These are phyloP conservation scores for Oscheius sp. DNA, from an alignment of 2,888 invertebrate species.

Conservation along the genomic window DNA sequence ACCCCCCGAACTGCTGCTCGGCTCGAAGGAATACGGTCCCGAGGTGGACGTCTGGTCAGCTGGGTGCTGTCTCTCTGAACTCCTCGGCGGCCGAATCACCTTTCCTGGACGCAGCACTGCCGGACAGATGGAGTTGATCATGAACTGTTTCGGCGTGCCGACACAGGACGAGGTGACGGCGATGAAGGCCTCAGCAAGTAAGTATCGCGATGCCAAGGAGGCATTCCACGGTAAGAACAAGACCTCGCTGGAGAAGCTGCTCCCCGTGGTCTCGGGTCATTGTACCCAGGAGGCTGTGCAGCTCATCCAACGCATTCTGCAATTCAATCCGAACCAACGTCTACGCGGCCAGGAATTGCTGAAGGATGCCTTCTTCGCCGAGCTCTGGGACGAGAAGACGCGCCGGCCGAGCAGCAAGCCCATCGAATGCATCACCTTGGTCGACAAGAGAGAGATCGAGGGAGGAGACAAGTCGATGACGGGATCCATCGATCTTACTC, in stretches of 20 bases:
- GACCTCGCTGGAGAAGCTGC: conserved; percentile 7
- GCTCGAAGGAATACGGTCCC: conserved; percentile 88
- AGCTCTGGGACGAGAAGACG: conserved; percentile 37
- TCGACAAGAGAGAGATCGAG: conserved; percentile 26
- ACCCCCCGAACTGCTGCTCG: conserved; percentile 73
- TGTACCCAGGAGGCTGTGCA: conserved; percentile 40
- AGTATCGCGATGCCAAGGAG: conserved; percentile 21
- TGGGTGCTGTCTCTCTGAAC: conserved; percentile 60
- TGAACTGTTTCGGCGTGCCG: conserved; percentile 25
- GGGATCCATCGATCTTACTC: conserved; percentile 11
- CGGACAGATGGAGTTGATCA: conserved; percentile 42
- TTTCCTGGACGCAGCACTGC: conserved; percentile 48
- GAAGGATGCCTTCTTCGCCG: conserved; percentile 44
- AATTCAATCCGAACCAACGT: conserved; percentile 50
- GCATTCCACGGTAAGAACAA: neutral
- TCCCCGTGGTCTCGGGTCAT: neutral
- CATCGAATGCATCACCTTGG: conserved; percentile 35
- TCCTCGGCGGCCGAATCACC: conserved; percentile 51
- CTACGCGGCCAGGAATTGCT: conserved; percentile 47
- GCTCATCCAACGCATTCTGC: conserved; percentile 45
- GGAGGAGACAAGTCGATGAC: conserved; percentile 44
- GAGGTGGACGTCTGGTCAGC: conserved; percentile 79
- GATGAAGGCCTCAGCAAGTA: conserved; percentile 16
- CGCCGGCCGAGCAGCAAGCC: conserved; percentile 35
- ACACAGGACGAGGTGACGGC: conserved; percentile 22